A percentile compares a stretch with the other conserved stretches of the same genome.
Evolutionary conservation across 2,888 invertebrate species (phyloP).

Genomic region (Gibbula magus): DNA sequence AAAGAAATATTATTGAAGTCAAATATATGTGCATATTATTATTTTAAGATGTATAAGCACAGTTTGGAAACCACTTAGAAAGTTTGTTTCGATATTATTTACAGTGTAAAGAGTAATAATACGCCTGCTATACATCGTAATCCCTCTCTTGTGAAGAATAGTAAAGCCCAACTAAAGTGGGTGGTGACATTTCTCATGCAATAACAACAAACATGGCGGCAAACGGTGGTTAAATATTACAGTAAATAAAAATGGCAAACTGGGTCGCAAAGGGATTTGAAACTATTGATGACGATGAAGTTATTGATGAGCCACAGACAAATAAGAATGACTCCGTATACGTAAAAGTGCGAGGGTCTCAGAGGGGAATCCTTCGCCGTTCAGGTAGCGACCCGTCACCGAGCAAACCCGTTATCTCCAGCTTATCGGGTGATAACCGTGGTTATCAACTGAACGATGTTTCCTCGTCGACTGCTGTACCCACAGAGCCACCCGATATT

Average conservation of each 20-base stretch:
- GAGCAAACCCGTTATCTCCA: background rate
- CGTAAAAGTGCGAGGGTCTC: background rate
- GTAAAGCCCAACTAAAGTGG: background rate
- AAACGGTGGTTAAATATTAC: background rate
- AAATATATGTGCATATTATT: too few relatives aligned
- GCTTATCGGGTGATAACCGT: background rate
- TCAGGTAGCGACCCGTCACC: background rate
- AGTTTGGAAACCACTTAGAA: too few relatives aligned
- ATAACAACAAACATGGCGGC: constrained; percentile 2
- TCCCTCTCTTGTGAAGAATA: background rate
- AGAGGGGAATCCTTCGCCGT: background rate
- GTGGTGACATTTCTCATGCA: background rate
- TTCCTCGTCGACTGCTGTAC: too few relatives aligned
- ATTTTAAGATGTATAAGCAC: too few relatives aligned
- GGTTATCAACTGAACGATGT: background rate
- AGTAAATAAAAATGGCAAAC: background rate
- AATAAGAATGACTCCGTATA: background rate
- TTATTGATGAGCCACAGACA: background rate
- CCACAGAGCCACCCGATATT: too few relatives aligned
- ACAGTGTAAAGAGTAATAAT: too few relatives aligned
- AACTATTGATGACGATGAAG: background rate
- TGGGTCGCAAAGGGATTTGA: background rate
- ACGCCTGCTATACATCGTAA: background rate
- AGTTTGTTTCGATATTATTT: too few relatives aligned
- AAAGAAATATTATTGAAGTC: too few relatives aligned